Evolutionary conservation across 1,140 invertebrate genomes (phyloP).

Genomic region (Drosophila cardini): DNA sequence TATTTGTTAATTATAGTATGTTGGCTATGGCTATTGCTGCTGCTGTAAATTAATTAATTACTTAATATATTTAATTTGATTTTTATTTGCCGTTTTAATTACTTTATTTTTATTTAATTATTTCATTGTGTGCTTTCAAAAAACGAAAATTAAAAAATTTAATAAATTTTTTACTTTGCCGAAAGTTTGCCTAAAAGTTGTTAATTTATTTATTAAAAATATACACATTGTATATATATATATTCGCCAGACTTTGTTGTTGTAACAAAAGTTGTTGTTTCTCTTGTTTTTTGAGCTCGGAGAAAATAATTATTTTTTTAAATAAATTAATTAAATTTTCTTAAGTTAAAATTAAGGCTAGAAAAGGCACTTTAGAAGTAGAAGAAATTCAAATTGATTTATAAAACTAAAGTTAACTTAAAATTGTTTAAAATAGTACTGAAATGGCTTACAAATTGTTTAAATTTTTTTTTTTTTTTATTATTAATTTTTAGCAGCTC

Average conservation of each 20-base stretch:
- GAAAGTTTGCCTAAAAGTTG: constrained; percentile 66
- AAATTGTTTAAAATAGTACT: neutral
- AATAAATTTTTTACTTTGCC: constrained; percentile 52
- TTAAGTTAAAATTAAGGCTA: constrained; percentile 69
- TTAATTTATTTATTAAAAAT: neutral
- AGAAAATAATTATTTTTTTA: constrained; percentile 26
- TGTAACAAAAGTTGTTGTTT: constrained; percentile 53
- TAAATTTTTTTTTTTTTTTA: neutral
- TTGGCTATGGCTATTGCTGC: constrained; percentile 70
- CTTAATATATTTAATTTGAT: constrained; percentile 43
- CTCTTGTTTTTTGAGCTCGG: neutral
- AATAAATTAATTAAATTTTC: constrained; percentile 4
- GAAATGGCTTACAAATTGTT: constrained; percentile 11
- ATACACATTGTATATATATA: constrained; percentile 38
- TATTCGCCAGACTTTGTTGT: constrained; percentile 52
- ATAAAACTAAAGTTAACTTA: neutral
- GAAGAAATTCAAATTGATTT: neutral
- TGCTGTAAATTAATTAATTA: constrained; percentile 45
- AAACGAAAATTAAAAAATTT: constrained; percentile 20
- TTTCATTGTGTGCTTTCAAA: constrained; percentile 53
- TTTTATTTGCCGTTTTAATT: constrained; percentile 35
- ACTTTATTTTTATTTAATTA: constrained; percentile 24
- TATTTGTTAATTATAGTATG: constrained; percentile 47
- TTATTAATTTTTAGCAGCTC: constrained; percentile 11
- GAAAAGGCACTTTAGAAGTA: constrained; percentile 79